phyloP scores from a whole-genome alignment of 2,797 vertebrate species.

The Phoeniculus purpureus region DNA sequence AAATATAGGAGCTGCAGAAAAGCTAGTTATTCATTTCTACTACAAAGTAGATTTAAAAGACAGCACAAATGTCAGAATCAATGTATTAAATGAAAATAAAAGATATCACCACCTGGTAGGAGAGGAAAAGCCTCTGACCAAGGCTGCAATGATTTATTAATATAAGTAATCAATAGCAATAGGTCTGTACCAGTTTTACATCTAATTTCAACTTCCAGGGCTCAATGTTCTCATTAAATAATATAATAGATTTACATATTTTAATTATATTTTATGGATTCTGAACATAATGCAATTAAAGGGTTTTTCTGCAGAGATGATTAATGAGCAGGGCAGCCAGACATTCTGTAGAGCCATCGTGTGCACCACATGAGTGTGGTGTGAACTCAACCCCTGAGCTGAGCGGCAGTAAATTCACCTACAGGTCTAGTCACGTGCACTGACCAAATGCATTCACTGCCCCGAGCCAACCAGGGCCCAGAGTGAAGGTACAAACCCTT shows the following conservation, averaged over 20 bases:
- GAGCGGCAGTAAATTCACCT: not conserved
- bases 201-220: conserved; percentile 76
- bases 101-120: not conserved
- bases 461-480: not conserved
- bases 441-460: not conserved
- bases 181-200: conserved; percentile 74
- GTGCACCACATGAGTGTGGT: not conserved
- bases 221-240: conserved; percentile 78
- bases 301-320: conserved; percentile 67
- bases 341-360: not conserved
- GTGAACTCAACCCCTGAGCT: not conserved
- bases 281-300: conserved; percentile 77
- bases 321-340: conserved; percentile 65
- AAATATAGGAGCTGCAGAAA: not conserved
- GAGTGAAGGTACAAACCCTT: not conserved
- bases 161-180: conserved; percentile 72
- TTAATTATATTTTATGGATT: conserved; percentile 82
- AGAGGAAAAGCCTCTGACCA: not conserved
- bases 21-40: not conserved
- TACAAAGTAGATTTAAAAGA: not conserved
- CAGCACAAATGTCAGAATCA: not conserved
- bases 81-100: not conserved
- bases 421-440: fast-evolving
- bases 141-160: conserved; percentile 66
- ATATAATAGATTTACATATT: conserved; percentile 81